Conservation (phyloP, 2,113 vertebrate species). For the Synodontis membranacea region DNA sequence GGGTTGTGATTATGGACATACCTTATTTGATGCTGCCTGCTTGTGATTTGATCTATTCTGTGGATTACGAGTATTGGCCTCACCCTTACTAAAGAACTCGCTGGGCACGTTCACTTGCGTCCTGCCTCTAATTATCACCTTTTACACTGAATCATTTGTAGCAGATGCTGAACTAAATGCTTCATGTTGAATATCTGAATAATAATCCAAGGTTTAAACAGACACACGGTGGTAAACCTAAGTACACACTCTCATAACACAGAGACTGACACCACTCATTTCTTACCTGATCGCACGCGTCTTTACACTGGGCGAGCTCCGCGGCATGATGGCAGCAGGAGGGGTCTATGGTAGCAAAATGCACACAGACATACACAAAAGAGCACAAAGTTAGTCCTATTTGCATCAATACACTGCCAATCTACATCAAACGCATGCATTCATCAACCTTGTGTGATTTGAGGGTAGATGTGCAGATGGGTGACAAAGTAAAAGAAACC, state of each 20-base stretch:
- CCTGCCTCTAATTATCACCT: neutral
- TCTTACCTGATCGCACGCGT: constrained; percentile 93
- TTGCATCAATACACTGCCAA: neutral
- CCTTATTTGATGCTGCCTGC: neutral
- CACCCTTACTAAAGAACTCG: neutral
- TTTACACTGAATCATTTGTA: neutral
- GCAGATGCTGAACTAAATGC: neutral
- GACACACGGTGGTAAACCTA: neutral
- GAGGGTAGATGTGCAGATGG: neutral
- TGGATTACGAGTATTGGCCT: neutral
- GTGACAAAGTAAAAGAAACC: neutral
- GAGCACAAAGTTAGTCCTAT: constrained; percentile 4
- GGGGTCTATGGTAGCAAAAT: constrained; percentile 70
- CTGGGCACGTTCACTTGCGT: neutral
- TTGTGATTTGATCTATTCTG: neutral
- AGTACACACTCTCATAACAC: neutral
- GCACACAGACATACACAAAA: constrained; percentile 27
- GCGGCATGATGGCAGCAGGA: constrained; percentile 90
- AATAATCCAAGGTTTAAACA: neutral
- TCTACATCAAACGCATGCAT: neutral
- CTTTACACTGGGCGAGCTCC: constrained; percentile 85
- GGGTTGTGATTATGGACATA: neutral
- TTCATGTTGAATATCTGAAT: neutral
- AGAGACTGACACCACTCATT: neutral
- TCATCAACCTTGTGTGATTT: neutral